Conservation (phyloP, 2,113 vertebrate genomes). For the Nothobranchius kuhntae region DNA sequence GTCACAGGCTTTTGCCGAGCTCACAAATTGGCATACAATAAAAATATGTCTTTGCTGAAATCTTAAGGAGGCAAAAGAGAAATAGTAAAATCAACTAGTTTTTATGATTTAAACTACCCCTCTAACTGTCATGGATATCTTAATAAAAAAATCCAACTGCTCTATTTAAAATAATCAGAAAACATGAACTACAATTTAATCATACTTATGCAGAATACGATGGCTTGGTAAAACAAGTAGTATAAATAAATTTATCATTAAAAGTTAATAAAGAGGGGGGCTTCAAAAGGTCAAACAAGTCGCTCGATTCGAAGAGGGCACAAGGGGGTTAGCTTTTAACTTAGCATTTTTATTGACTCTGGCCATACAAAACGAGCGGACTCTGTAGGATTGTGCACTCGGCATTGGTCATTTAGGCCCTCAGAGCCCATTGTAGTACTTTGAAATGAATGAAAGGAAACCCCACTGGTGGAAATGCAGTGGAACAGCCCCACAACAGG, state of each 20-base stretch:
- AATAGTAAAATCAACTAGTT: no score
- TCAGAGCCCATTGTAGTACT: slow-evolving; percentile 92
- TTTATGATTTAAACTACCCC: no score
- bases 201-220: slow-evolving; percentile 4
- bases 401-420: slow-evolving; percentile 95
- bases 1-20: slow-evolving; percentile 55
- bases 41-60: no score
- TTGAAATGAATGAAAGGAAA: slow-evolving; percentile 97
- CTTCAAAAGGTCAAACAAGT: slow-evolving; percentile 76
- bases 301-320: slow-evolving; percentile 71
- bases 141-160: no score
- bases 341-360: slow-evolving; percentile 99
- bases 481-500: slow-evolving; percentile 99
- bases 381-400: slow-evolving; percentile 95
- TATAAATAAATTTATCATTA: slow-evolving; percentile 74
- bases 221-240: slow-evolving; percentile 20
- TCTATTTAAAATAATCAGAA: no score
- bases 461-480: slow-evolving; percentile 99
- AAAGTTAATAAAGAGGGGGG: slow-evolving; percentile 76
- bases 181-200: background rate
- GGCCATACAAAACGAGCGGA: slow-evolving; percentile 98
- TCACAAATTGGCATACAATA: slow-evolving; percentile 69
- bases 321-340: slow-evolving; percentile 83
- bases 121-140: no score
- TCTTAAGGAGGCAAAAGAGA: no score